phyloP scores from a whole-genome alignment of 2,888 invertebrate genomes.

The Mythimna albipuncta region DNA sequence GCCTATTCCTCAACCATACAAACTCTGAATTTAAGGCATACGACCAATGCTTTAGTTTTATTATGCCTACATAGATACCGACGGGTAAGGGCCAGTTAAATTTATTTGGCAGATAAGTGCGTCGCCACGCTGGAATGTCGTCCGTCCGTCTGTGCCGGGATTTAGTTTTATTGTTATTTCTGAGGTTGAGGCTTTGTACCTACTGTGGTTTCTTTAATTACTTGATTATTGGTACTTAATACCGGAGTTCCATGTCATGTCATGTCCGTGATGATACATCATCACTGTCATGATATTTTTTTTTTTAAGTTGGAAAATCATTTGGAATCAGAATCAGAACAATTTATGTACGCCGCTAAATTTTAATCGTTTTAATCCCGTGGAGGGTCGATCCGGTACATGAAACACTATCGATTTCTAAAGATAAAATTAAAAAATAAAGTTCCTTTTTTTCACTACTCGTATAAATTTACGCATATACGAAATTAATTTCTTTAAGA shows the following conservation, averaged over 20 bases:
- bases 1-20: slow-evolving; percentile 9
- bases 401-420: too few species aligned
- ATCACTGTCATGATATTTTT: too few species aligned
- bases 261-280: too few species aligned
- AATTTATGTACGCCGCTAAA: too few species aligned
- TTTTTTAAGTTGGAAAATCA: too few species aligned
- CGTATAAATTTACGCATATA: too few species aligned
- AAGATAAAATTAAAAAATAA: too few species aligned
- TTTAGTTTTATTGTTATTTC: slow-evolving; percentile 53
- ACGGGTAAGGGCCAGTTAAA: slow-evolving; percentile 63
- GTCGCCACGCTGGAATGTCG: slow-evolving; percentile 77
- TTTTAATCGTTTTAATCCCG: too few species aligned
- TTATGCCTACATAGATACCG: slow-evolving; percentile 50
- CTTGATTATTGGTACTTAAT: background rate
- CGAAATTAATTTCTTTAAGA: too few species aligned
- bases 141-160: slow-evolving; percentile 53
- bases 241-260: background rate
- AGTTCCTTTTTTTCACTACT: too few species aligned
- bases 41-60: slow-evolving; percentile 52
- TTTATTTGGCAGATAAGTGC: slow-evolving; percentile 76
- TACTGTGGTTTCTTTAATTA: slow-evolving; percentile 39
- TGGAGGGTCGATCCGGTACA: too few species aligned
- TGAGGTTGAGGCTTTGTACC: slow-evolving; percentile 9
- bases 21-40: slow-evolving; percentile 11
- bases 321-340: too few species aligned